Evolutionary conservation across 2,797 vertebrate species (phyloP), one percentile per base, ranked within the genome.

Genomic region (Streptopelia turtur): DNA sequence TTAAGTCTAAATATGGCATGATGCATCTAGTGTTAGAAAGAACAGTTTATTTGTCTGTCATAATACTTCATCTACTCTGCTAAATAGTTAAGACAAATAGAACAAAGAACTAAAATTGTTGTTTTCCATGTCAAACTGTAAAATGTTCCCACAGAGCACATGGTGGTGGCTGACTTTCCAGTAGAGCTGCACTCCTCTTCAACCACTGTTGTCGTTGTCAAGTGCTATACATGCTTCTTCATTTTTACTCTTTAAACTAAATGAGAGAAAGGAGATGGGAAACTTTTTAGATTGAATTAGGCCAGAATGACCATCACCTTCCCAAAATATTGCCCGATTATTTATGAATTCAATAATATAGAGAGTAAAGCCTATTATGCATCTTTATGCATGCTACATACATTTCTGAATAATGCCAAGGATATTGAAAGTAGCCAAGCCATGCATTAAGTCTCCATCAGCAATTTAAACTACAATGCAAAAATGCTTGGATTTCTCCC

Each of bases 401-500:
- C 3, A 16, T 81, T 95, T 84, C 23, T 63, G 8, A 93, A 57
- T 41, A 75, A 82, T 71, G 33, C 11, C 13, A 68, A 76, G 39
- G 8, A 37, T 75, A 85, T 89, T 96, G 78, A 79, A 82, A 87
- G 27, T 74, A 64, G 57, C 41, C 78, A 96, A 89, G 23, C 23
- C 59, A 55, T 59, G 23, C 49, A 90, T 83, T 83, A 83, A 80
- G 49, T 80, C 80, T 88, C 84, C 87, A 65, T 66, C 43, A 78
- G 76, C 39, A 89, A 74, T 50, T 65, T 83, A 72, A 93, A 95
- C 78, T 53, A 86, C 91, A 82, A 93, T 71, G 64, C 64, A 94
- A 97, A 97, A 95, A 75, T 68, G 33, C 35, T 75, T 88, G 41
- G 24, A 68, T 93, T 96, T 84, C 92, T 72, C 47, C 68, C 74